Evolutionary conservation across 2,113 vertebrate genomes (phyloP).

Genomic region (Mustela nigripes): DNA sequence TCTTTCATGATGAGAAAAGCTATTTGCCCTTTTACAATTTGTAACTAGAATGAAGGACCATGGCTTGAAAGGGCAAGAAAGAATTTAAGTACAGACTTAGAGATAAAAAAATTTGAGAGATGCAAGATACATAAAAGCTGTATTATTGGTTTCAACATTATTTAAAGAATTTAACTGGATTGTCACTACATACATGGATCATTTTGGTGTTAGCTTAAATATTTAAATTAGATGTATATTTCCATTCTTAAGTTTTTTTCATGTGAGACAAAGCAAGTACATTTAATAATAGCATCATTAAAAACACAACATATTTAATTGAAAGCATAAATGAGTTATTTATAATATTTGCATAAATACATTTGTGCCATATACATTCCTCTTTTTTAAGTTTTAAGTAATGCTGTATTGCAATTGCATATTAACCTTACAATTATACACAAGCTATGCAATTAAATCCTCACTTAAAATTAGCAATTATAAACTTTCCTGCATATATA

Average conservation of each 20-base stretch:
- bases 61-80: neutral
- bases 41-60: neutral
- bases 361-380: conserved; percentile 41
- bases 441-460: conserved; percentile 82
- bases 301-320: conserved; percentile 41
- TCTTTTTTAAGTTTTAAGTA: conserved; percentile 70
- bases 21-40: conserved; percentile 41
- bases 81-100: neutral
- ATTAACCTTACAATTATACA: conserved; percentile 74
- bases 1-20: conserved; percentile 36
- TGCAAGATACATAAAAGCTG: neutral
- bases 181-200: neutral
- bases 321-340: conserved; percentile 57
- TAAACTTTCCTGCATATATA: conserved; percentile 55
- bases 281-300: conserved; percentile 64
- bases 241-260: conserved; percentile 46
- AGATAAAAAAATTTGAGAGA: neutral
- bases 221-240: conserved; percentile 53
- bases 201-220: conserved; percentile 13
- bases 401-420: conserved; percentile 49
- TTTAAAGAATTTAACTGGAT: conserved; percentile 39
- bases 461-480: conserved; percentile 80
- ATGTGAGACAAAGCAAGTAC: conserved; percentile 20
- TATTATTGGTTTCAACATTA: conserved; percentile 1
- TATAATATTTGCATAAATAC: conserved; percentile 61